Base-by-base conservation (phyloP, 2,113 vertebrate genomes). In the Syngnathus typhle region DNA sequence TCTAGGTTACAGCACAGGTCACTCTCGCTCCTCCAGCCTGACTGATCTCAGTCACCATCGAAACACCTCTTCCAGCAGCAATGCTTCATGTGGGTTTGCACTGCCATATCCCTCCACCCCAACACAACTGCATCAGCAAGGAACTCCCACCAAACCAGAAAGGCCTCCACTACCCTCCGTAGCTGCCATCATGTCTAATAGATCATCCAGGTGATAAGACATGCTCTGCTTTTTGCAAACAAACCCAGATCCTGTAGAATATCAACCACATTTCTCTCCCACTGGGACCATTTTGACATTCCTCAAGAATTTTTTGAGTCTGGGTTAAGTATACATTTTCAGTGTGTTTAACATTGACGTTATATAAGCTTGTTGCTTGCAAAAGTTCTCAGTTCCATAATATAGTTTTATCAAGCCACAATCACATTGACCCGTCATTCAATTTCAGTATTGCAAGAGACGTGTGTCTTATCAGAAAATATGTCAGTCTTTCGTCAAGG, bases 1-100 rank as follows among this genome's bases (percentile, higher is more conserved):
- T 62, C 18, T 15, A 87, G 85, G 85, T 54, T 84, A 85, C 52
- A 84, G 83, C 69, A 76, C 85, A 0, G 71, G 81, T 52, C 79
- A 81, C 67, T 85, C 83, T 37, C 81, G 79, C 65, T 82, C 79
- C 60, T 87, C 85, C 72, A 87, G 85, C 69, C 65, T 85, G 70
- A 85, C 65, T 0, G 83, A 87, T 74, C 82, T 87, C 64, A 69
- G 76, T 67, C 81, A 79, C 65, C 78, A 82, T 0, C 72, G 83
- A 52, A 84, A 81, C 19, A 11, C 81, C 39, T 87, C 83, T 8
- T 78, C 72, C 65, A 81, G 85, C 72, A 85, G 79, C 67, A 70
- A 76, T 2, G 7, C 60, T 23, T 85, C 85, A 21, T 82, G 72
- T 0, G 72, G 74, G 1, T 18, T 55, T 0, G 32, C 46, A 21